Conservation (phyloP, 1,140 invertebrate species). For the Drosophila bifasciata region DNA sequence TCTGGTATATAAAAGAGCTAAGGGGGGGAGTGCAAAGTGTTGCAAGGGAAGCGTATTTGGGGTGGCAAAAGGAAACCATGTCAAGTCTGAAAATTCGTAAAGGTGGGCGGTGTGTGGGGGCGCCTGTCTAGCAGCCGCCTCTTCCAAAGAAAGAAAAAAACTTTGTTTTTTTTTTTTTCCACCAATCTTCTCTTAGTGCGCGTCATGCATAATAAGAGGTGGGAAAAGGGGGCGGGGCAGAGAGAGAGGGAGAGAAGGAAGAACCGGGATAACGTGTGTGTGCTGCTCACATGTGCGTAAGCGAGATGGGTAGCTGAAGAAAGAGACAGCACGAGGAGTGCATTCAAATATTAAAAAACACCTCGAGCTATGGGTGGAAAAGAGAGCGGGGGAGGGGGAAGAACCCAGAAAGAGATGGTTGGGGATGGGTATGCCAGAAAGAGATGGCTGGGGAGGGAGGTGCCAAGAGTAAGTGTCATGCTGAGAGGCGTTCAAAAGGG, state of each 20-base stretch:
- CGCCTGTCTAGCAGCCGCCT: constrained; percentile 26
- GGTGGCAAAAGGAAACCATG: constrained; percentile 63
- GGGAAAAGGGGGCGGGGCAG: constrained; percentile 27
- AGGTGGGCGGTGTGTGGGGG: constrained; percentile 39
- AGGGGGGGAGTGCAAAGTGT: neutral
- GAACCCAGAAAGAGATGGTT: constrained; percentile 4
- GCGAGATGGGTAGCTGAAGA: neutral
- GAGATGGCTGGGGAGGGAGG: neutral
- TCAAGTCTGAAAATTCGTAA: constrained; percentile 71
- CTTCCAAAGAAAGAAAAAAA: constrained; percentile 63
- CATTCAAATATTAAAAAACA: constrained; percentile 73
- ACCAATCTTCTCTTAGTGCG: constrained; percentile 37
- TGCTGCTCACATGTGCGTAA: constrained; percentile 29
- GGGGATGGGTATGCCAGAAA: constrained; percentile 2
- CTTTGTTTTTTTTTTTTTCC: constrained; percentile 54
- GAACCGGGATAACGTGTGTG: neutral
- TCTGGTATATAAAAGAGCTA: constrained; percentile 3
- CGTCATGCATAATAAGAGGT: constrained; percentile 58
- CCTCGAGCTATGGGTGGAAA: constrained; percentile 39
- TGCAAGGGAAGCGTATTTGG: neutral
- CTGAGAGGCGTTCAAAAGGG: neutral
- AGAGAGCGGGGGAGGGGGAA: neutral
- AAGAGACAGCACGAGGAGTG: constrained; percentile 34
- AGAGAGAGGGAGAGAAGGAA: constrained; percentile 6
- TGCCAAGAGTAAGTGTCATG: neutral